Evolutionary conservation across 2,888 invertebrate genomes (phyloP), one percentile per base, ranked within the genome.

Genomic region (Seira ritae): DNA sequence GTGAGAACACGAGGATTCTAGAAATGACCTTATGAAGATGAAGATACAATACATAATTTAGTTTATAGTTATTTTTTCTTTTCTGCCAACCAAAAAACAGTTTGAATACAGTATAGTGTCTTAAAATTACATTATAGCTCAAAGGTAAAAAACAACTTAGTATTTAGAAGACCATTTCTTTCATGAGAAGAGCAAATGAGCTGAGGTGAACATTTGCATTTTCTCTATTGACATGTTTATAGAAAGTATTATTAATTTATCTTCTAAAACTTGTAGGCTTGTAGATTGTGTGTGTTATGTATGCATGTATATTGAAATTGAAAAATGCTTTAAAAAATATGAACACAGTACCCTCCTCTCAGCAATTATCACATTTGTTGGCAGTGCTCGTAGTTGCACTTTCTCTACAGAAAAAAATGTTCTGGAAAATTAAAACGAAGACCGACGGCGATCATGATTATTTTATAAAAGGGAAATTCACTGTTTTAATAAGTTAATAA

Each of bases 321-420:
- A 60, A 60, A 60, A 60, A 60, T 60, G n/a, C 17, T 60, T 79
- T 71, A 60, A 74, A 80, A 80, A 80, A 80, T 80, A 80, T 80
- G 80, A 80, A 80, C 80, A 80, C 80, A 80, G 74, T 80, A 80
- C 75, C 80, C 80, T 80, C 80, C 80, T 80, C 42, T 12, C 4
- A 42, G 69, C 80, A 20, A 67, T 73, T 80, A 80, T 80, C 80
- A 80, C 80, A 80, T 80, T 74, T 70, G 70, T 80, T 80, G 80
- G 80, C 80, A 80, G 80, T 80, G 80, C 80, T 70, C 70, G 17
- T 31, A 55, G 79, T 79, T 72, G 79, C 79, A 79, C 79, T 31
- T 78, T 77, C 76, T 69, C 46, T 79, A 67, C 66, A 71, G 65
- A 60, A 60, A 42, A 8, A 8, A 8, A 42, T 60, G 4, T 60